These are phyloP conservation scores for Scaptomyza flava DNA, from an alignment of 2,888 invertebrate species.

Conservation along the genomic window DNA sequence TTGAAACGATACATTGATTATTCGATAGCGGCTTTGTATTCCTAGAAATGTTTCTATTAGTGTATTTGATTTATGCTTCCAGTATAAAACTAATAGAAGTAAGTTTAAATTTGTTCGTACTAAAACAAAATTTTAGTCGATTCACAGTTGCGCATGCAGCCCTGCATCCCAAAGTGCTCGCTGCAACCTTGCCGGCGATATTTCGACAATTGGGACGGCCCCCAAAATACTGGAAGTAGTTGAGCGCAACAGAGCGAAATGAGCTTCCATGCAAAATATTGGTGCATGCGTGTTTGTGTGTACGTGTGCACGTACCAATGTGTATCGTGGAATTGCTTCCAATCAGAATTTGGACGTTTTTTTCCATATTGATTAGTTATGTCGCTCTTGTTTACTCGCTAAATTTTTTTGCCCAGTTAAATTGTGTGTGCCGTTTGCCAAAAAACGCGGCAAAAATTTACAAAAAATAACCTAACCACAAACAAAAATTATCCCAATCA, in stretches of 20 bases:
- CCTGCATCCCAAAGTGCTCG: slow-evolving; percentile 5
- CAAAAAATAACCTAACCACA: slow-evolving; percentile 16
- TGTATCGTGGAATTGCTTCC: slow-evolving; percentile 64
- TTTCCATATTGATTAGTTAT: slow-evolving; percentile 84
- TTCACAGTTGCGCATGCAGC: slow-evolving; percentile 13
- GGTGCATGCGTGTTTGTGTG: slow-evolving; percentile 61
- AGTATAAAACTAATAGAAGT: not conserved
- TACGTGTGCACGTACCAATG: slow-evolving; percentile 43
- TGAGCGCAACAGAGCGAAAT: slow-evolving; percentile 32
- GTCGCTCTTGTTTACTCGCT: slow-evolving; percentile 84
- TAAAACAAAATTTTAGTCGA: slow-evolving; percentile 16
- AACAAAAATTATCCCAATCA: not conserved
- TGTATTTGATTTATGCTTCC: not conserved
- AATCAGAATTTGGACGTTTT: slow-evolving; percentile 77
- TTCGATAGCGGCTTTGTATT: not conserved
- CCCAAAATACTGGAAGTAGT: slow-evolving; percentile 35
- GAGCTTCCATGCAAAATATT: slow-evolving; percentile 61
- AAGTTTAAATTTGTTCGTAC: not conserved
- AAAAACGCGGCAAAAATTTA: slow-evolving; percentile 57
- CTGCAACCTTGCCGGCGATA: slow-evolving; percentile 53
- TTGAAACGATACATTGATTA: not conserved
- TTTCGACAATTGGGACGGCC: slow-evolving; percentile 60
- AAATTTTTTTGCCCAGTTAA: slow-evolving; percentile 77
- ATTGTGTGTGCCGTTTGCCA: slow-evolving; percentile 62
- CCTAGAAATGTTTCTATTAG: not conserved